Conservation (phyloP, 2,797 vertebrate species). For the Poeciliopsis turneri region DNA sequence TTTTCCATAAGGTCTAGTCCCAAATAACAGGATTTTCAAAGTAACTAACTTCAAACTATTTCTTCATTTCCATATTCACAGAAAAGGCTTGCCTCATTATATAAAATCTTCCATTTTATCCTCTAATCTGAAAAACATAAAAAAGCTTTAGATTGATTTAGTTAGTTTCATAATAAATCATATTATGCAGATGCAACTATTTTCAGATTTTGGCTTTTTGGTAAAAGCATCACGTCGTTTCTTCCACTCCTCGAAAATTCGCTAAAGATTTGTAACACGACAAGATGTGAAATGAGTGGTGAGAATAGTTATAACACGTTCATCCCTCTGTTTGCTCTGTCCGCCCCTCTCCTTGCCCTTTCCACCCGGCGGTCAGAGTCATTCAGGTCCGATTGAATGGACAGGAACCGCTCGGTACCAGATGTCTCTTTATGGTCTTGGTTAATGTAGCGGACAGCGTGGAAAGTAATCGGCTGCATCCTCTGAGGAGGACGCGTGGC, state of each 20-base stretch:
- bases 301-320: neutral
- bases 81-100: no score
- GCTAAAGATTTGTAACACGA: neutral
- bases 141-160: no score
- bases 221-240: neutral
- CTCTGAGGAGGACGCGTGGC: neutral
- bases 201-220: neutral
- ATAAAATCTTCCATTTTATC: no score
- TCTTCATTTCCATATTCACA: no score
- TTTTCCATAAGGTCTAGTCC: no score
- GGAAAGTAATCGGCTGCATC: neutral
- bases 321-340: neutral
- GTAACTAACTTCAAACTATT: no score
- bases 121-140: no score
- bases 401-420: neutral
- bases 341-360: neutral
- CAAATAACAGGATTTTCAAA: no score
- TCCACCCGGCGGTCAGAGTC: neutral
- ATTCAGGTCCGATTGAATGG: constrained; percentile 7
- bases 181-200: neutral
- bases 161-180: no score
- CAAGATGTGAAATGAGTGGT: neutral
- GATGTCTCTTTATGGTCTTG: neutral
- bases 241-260: neutral
- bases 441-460: neutral